Evolutionary conservation across 2,113 vertebrate species (phyloP), one percentile per base, ranked within the genome.

Genomic region (Xerus inauris): DNA sequence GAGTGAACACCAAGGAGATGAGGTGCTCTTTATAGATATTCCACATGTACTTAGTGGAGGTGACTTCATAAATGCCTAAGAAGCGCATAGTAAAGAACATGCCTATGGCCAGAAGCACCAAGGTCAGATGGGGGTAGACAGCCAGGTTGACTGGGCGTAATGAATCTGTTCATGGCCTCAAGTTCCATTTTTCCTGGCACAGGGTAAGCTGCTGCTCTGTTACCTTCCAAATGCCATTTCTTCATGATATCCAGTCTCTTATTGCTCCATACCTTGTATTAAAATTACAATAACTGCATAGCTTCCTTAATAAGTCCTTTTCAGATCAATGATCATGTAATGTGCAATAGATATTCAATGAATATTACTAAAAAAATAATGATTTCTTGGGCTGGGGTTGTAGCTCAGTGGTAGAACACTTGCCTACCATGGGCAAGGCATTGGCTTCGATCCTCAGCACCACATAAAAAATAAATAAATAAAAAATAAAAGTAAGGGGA

Each of bases 131-230:
- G 1, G 99, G 99, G 97, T 99, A 99, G 94, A 99, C 99, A 6
- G 99, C 99, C 3, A 99, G 99, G 98, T 99, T 99, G 98, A 99
- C 99, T 82, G 99, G 99, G 97, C 99, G n/a, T 99, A 95, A 99
- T 99, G 97, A 99, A 99, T 97, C 99, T 98, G 97, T 99, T 99
- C 99, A 99, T 99, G 20, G 99, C 99, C 98, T 99, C 99, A 54
- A 99, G 99, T 98, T 99, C 99, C 99, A 57, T 57, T 57, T 57
- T 57, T 19, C 54, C 54, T 22, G 54, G 54, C 19, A 57, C 54
- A 57, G 54, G 54, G 20, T 22, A 57, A 57, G 20, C 24, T 62
- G 8, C 24, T 62, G 59, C 59, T 62, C 24, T 9, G 59, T 8
- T 62, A 26, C 59, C 59, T 62, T 62, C 59, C n/a, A 80, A 67